These are phyloP conservation scores for Trichonephila inaurata DNA, from an alignment of 1,140 invertebrate genomes.

Conservation along the genomic window DNA sequence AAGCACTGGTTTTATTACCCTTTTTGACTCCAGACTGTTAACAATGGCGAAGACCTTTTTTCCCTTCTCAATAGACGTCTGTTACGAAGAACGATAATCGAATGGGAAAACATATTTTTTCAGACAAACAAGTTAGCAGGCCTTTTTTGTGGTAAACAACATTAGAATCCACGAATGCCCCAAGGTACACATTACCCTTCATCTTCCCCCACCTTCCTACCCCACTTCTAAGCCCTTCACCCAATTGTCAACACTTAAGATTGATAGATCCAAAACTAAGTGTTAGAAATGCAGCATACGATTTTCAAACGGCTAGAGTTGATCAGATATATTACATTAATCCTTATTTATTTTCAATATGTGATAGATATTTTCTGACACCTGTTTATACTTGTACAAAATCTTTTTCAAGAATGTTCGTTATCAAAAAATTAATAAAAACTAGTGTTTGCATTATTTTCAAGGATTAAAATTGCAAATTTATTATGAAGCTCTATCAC, in stretches of 20 bases:
- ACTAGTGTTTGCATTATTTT: too few species aligned
- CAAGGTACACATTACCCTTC: background rate
- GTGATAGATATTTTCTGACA: too few species aligned
- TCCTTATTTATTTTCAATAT: too few species aligned
- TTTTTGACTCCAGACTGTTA: constrained; percentile 40
- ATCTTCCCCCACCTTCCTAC: background rate
- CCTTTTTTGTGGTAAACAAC: constrained; percentile 51
- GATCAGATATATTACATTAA: too few species aligned
- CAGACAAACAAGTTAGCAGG: constrained; percentile 40
- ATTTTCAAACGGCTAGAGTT: too few species aligned
- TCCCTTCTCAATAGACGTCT: background rate
- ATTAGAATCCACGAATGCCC: background rate
- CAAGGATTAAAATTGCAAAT: too few species aligned
- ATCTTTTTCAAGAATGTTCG: too few species aligned
- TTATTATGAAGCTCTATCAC: too few species aligned
- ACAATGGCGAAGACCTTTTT: background rate
- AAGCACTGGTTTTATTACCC: constrained; percentile 45
- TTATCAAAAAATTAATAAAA: too few species aligned
- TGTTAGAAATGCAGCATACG: background rate
- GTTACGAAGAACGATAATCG: background rate
- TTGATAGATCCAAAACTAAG: too few species aligned
- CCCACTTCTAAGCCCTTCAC: background rate
- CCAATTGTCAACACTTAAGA: background rate
- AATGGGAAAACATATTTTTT: constrained; percentile 51
- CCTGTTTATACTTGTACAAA: too few species aligned